Evolutionary conservation across 2,797 vertebrate species (phyloP).

Genomic region (Liasis olivaceus): DNA sequence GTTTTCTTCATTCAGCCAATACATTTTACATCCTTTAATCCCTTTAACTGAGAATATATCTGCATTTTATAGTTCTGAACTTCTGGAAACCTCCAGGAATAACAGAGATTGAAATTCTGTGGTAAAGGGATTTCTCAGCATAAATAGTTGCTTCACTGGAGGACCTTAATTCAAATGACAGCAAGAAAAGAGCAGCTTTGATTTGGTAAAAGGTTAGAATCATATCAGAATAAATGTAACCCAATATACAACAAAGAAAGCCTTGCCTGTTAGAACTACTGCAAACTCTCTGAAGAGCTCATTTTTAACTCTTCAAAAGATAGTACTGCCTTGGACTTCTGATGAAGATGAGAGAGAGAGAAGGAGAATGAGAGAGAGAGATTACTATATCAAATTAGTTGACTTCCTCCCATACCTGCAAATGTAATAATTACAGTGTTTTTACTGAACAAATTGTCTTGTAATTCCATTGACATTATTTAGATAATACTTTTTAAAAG

Average conservation of each 20-base stretch:
- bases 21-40: slow-evolving; percentile 49
- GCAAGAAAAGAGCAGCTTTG: slow-evolving; percentile 42
- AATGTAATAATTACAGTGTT: background rate
- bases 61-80: slow-evolving; percentile 24
- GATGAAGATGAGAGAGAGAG: background rate
- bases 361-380: too few relatives aligned
- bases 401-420: background rate
- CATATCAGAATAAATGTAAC: slow-evolving; percentile 7
- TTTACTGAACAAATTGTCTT: background rate
- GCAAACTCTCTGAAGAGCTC: background rate
- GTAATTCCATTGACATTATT: background rate
- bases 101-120: slow-evolving; percentile 45
- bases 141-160: slow-evolving; percentile 21
- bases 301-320: background rate
- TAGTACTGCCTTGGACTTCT: background rate
- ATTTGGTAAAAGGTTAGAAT: slow-evolving; percentile 10
- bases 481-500: background rate
- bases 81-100: slow-evolving; percentile 48
- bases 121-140: slow-evolving; percentile 46
- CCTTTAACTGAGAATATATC: slow-evolving; percentile 39
- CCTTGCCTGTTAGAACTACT: background rate
- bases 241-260: background rate
- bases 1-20: background rate
- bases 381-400: background rate
- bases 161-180: slow-evolving; percentile 39